Conservation (phyloP, 1,140 invertebrate species). For the Probaryconus sp. region DNA sequence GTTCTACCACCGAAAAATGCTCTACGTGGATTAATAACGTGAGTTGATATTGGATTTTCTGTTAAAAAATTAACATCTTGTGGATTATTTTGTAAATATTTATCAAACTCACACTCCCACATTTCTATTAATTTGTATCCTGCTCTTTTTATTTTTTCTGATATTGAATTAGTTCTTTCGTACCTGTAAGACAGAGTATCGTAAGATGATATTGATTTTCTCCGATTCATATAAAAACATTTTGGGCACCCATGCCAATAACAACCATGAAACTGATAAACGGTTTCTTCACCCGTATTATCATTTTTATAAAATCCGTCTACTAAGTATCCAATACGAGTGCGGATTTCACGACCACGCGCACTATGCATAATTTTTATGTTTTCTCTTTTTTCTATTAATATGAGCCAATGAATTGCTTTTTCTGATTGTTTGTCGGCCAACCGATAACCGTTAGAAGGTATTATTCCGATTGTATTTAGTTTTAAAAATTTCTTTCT, state of each 20-base stretch:
- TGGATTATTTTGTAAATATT: background rate
- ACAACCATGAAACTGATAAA: constrained; percentile 47
- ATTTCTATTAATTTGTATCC: constrained; percentile 5
- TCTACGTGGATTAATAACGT: constrained; percentile 19
- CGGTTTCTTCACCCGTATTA: background rate
- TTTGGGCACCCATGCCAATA: constrained; percentile 40
- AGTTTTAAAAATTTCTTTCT: constrained; percentile 35
- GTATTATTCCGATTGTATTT: constrained; percentile 11
- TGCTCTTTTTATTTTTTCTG: background rate
- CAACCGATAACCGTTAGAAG: background rate
- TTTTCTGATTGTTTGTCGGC: constrained; percentile 9
- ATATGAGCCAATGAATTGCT: constrained; percentile 1
- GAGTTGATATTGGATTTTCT: background rate
- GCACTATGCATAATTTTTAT: constrained; percentile 11
- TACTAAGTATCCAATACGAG: background rate
- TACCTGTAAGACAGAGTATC: too few relatives aligned
- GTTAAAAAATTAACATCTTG: background rate
- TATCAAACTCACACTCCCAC: constrained; percentile 7
- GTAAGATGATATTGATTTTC: background rate
- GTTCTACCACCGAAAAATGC: constrained; percentile 69
- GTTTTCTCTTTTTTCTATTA: background rate
- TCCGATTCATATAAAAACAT: constrained; percentile 14
- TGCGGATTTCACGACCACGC: constrained; percentile 2
- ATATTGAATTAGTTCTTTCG: background rate
- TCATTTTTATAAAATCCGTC: constrained; percentile 23